phyloP scores from a whole-genome alignment of 2,888 invertebrate genomes.

The Harpagoxenus sublaevis region DNA sequence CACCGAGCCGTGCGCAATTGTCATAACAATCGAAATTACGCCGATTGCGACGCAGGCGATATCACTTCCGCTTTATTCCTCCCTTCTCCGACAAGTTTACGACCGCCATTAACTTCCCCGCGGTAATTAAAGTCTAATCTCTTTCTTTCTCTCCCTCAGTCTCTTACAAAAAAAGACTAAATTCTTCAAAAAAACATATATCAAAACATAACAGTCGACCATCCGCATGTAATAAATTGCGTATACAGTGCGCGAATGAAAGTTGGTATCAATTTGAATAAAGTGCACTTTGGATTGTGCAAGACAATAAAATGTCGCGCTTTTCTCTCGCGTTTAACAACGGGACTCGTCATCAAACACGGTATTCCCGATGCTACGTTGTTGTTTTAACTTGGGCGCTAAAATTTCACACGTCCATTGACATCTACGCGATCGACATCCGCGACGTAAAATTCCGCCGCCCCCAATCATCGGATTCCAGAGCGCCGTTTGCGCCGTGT shows the following conservation, averaged over 20 bases:
- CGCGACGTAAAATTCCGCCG: conserved; percentile 57
- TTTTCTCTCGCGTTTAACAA: background rate
- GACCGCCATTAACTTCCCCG: conserved; percentile 4
- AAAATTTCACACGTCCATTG: conserved; percentile 17
- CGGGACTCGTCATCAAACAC: background rate
- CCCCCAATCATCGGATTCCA: conserved; percentile 70
- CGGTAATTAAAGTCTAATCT: conserved; percentile 27
- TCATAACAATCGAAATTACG: conserved; percentile 53
- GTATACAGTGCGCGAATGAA: background rate
- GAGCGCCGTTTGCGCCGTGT: conserved; percentile 63
- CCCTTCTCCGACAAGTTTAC: background rate
- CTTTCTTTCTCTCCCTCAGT: background rate
- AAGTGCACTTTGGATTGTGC: background rate
- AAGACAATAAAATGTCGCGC: background rate
- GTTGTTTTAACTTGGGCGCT: background rate
- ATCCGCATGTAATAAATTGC: background rate
- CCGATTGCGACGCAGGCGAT: background rate
- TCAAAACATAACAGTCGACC: background rate
- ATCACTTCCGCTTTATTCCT: background rate
- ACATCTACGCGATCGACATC: conserved; percentile 18
- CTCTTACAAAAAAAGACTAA: background rate
- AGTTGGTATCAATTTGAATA: background rate
- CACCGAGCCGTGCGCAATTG: conserved; percentile 42
- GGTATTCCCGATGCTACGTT: background rate
- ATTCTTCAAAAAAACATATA: background rate